Percentiles rank a stretch among this genome's conserved stretches.
phyloP scores from a whole-genome alignment of 2,888 invertebrate species.

The Lepetodrilus schrolli region DNA sequence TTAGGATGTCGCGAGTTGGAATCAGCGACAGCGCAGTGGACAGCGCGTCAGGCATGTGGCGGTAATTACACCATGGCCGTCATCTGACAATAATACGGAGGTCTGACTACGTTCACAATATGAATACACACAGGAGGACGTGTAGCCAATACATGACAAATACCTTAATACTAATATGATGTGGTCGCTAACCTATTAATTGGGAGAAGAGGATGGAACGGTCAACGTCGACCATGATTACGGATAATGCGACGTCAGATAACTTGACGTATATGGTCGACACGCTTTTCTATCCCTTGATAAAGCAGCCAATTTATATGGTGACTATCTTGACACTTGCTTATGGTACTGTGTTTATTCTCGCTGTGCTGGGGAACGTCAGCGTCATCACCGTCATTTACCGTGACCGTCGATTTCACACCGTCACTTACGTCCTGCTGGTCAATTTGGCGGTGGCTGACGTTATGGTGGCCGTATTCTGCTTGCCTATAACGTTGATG shows the following conservation, averaged over 20 bases:
- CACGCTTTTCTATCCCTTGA: slow-evolving; percentile 31
- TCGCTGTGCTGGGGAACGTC: slow-evolving; percentile 71
- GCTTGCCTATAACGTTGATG: slow-evolving; percentile 53
- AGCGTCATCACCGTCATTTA: slow-evolving; percentile 70
- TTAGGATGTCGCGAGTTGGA: too few species aligned
- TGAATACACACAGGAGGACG: too few species aligned
- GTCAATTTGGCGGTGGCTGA: slow-evolving; percentile 61
- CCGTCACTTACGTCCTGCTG: slow-evolving; percentile 67
- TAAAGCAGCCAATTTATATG: slow-evolving; percentile 54
- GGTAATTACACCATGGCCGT: too few species aligned
- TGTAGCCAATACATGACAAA: too few species aligned
- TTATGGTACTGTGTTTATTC: slow-evolving; percentile 66
- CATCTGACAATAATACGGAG: too few species aligned
- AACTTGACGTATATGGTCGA: not conserved
- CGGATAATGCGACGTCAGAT: not conserved
- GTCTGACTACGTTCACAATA: too few species aligned
- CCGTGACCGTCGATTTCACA: slow-evolving; percentile 69
- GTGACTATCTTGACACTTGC: slow-evolving; percentile 59
- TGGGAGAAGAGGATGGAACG: not conserved
- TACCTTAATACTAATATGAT: too few species aligned
- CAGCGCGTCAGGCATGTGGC: too few species aligned
- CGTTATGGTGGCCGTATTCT: slow-evolving; percentile 55
- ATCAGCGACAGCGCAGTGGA: too few species aligned
- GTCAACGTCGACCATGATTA: not conserved
- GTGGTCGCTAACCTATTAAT: too few species aligned